Evolutionary conservation across 2,888 invertebrate genomes (phyloP).

Genomic region (Yponomeuta plumbellus): DNA sequence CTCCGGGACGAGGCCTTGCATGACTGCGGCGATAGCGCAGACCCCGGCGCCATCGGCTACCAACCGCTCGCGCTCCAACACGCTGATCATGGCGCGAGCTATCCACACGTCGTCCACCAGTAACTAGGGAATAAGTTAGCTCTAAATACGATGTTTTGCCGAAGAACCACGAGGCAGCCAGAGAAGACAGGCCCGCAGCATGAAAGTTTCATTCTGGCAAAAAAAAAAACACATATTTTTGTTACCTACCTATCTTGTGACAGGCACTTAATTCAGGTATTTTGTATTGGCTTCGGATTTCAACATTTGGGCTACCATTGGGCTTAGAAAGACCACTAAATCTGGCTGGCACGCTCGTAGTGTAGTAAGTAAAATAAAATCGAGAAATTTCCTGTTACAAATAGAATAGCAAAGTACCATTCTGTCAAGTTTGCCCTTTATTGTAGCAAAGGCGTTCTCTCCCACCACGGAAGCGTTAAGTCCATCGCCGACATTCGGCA

Average conservation of each 20-base stretch:
- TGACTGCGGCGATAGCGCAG: slow-evolving; percentile 83
- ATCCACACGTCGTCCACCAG: slow-evolving; percentile 82
- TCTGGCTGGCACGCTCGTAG: no score
- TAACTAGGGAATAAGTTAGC: slow-evolving; percentile 43
- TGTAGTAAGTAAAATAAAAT: no score
- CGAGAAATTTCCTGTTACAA: not conserved
- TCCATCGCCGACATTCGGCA: slow-evolving; percentile 84
- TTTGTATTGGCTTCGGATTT: not conserved
- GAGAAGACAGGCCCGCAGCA: not conserved
- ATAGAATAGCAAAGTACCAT: slow-evolving; percentile 59
- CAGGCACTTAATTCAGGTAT: not conserved
- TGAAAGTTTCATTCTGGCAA: no score
- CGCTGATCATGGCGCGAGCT: slow-evolving; percentile 80
- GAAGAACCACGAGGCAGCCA: not conserved
- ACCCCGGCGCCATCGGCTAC: slow-evolving; percentile 91
- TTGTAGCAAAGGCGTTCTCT: slow-evolving; percentile 82
- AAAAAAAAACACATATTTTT: no score
- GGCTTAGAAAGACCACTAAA: no score
- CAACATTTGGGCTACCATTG: no score
- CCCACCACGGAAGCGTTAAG: slow-evolving; percentile 83
- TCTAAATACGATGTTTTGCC: no score
- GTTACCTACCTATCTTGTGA: not conserved
- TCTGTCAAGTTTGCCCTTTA: slow-evolving; percentile 81
- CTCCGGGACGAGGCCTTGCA: slow-evolving; percentile 84
- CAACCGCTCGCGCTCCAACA: slow-evolving; percentile 84